A percentile compares a stretch with the other conserved stretches of the same genome.
Conservation (phyloP, 2,797 vertebrate species). For the Urosaurus nigricauda region DNA sequence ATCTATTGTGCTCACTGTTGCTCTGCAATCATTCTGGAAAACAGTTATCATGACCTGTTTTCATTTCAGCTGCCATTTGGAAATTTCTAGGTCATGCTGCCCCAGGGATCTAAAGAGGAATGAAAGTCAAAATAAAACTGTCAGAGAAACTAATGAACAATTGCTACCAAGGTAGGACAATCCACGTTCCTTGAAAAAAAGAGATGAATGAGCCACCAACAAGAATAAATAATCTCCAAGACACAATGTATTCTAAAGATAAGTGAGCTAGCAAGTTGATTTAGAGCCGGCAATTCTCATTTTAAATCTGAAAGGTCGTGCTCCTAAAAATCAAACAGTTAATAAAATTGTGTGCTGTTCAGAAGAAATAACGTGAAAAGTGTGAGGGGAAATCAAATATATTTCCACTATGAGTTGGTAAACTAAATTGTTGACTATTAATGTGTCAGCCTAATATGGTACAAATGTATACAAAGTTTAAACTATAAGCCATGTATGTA, state of each 20-base stretch:
- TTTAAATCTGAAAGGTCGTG: background rate
- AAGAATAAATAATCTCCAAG: background rate
- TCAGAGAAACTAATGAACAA: conserved; percentile 14
- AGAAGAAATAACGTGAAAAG: conserved; percentile 14
- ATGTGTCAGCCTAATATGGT: background rate
- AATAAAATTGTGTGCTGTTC: background rate
- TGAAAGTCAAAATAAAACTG: conserved; percentile 3
- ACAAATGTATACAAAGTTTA: background rate
- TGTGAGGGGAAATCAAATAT: background rate
- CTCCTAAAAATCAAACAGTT: conserved; percentile 32
- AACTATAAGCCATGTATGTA: background rate
- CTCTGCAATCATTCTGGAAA: background rate
- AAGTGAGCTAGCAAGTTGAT: conserved; percentile 27
- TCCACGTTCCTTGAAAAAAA: conserved; percentile 12
- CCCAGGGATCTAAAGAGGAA: background rate
- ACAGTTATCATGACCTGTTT: background rate
- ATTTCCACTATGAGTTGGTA: background rate
- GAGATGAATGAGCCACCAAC: conserved; percentile 15
- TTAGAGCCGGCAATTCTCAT: conserved; percentile 18
- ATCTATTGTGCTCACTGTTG: background rate
- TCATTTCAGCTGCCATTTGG: background rate
- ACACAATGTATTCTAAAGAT: conserved; percentile 39
- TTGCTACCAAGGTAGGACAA: background rate
- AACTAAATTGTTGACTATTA: background rate
- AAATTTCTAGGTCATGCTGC: conserved; percentile 1